Evolutionary conservation across 2,888 invertebrate genomes (phyloP), one percentile per base, ranked within the genome.

Genomic region (Lithophane leautieri): DNA sequence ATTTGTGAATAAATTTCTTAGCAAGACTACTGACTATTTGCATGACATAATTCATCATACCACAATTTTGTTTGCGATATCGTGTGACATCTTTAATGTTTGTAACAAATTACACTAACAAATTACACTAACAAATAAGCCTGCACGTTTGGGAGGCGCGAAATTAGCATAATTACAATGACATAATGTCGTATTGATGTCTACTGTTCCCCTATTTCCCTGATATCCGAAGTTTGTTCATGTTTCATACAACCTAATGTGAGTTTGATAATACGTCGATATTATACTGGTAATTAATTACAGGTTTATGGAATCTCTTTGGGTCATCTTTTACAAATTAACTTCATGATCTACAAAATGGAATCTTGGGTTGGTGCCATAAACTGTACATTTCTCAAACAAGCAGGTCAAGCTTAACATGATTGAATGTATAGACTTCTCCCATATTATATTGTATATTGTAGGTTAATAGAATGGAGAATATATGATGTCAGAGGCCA

Each of bases 381-480:
- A 63, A 65, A 73, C 19, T 28, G 22, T 50, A 34, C 52, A 79
- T 79, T 72, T 69, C 58, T 79, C 70, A 72, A 60, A 72, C 22
- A 73, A 81, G 22, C 70, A 47, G 81, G 81, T 81, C 79, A 82
- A 82, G 63, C 73, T 69, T 52, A 80, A 79, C 79, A 54, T 34
- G 70, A 47, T 77, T 52, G 65, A 71, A 77, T 69, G 52, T 70
- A 44, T 40, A 47, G 69, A 85, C 60, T 66, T 74, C 69, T 83
- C 74, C 67, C 56, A 74, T 82, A 85, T 72, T 63, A 61, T 62
- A 67, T 63, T 69, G 50, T 84, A 81, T 70, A 73, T 66, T 74
- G 82, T 81, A 70, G 61, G 56, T 73, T 78, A 81, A 82, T 85
- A 78, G 73, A 85, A 82, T 75, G 75, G 74, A 78, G 82, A 79